Evolutionary conservation across 2,888 invertebrate genomes (phyloP).

Genomic region (Andrena chrysosceles): DNA sequence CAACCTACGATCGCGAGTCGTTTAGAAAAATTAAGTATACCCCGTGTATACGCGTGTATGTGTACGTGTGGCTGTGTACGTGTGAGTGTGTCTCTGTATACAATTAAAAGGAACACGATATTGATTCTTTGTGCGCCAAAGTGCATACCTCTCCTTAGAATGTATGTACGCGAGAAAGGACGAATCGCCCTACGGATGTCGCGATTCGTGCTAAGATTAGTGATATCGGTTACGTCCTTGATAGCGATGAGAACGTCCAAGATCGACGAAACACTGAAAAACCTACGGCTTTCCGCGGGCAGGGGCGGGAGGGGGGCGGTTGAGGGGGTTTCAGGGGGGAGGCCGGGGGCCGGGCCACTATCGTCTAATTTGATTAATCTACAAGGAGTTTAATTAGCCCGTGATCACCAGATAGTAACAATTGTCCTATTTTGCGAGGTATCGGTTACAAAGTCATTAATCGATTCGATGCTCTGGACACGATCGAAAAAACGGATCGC

Average conservation of each 20-base stretch:
- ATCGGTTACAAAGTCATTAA: slow-evolving; percentile 64
- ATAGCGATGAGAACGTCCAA: slow-evolving; percentile 32
- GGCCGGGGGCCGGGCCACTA: slow-evolving; percentile 19
- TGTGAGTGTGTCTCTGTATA: slow-evolving; percentile 32
- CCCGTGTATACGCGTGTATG: slow-evolving; percentile 23
- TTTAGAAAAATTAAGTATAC: slow-evolving; percentile 64
- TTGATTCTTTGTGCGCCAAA: slow-evolving; percentile 68
- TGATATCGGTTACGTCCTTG: slow-evolving; percentile 43
- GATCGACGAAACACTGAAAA: slow-evolving; percentile 36
- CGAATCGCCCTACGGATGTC: slow-evolving; percentile 50
- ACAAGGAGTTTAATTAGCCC: slow-evolving; percentile 49
- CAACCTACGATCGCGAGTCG: slow-evolving; percentile 30
- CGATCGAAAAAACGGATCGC: slow-evolving; percentile 56
- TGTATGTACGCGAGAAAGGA: slow-evolving; percentile 27
- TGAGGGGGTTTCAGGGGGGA: too few relatives aligned
- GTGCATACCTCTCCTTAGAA: slow-evolving; percentile 35
- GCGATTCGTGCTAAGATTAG: slow-evolving; percentile 64
- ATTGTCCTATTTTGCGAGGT: slow-evolving; percentile 77
- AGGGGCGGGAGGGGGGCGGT: too few relatives aligned
- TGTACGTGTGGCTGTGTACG: slow-evolving; percentile 7
- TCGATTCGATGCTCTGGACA: slow-evolving; percentile 30
- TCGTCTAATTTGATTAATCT: slow-evolving; percentile 53
- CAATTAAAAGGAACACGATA: slow-evolving; percentile 58
- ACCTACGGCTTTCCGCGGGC: slow-evolving; percentile 22
- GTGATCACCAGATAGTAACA: slow-evolving; percentile 54